These are phyloP conservation scores for Cheilosia pagana DNA, from an alignment of 2,888 invertebrate species.

Conservation along the genomic window DNA sequence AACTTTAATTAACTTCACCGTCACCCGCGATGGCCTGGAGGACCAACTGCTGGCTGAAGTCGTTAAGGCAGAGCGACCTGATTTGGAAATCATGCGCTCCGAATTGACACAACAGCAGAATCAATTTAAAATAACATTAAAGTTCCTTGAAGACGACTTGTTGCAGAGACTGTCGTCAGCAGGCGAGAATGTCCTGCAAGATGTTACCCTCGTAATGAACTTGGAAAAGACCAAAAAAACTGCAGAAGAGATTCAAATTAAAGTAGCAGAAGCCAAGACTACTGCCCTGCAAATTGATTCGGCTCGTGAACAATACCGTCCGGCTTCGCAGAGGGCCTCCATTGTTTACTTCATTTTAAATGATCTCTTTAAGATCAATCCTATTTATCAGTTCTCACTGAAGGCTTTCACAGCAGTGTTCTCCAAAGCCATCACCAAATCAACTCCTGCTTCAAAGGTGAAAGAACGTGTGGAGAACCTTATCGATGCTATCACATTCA, in stretches of 20 bases:
- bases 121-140: conserved; percentile 96
- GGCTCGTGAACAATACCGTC: conserved; percentile 93
- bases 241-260: conserved; percentile 93
- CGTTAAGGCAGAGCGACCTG: conserved; percentile 96
- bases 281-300: conserved; percentile 95
- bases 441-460: conserved; percentile 88
- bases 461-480: conserved; percentile 89
- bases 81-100: conserved; percentile 92
- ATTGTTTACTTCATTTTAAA: conserved; percentile 96
- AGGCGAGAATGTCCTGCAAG: conserved; percentile 95
- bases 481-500: conserved; percentile 94
- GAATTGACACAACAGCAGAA: conserved; percentile 96
- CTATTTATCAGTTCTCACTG: conserved; percentile 97
- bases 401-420: conserved; percentile 97
- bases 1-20: conserved; percentile 97
- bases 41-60: conserved; percentile 97
- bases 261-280: conserved; percentile 93
- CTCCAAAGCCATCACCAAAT: conserved; percentile 89
- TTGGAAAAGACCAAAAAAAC: conserved; percentile 97
- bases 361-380: conserved; percentile 95
- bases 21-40: conserved; percentile 96
- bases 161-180: conserved; percentile 94
- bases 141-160: conserved; percentile 95
- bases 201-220: conserved; percentile 95
- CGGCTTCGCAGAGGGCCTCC: conserved; percentile 93